Evolutionary conservation across 1,140 invertebrate genomes (phyloP).

Genomic region (Physella acuta): DNA sequence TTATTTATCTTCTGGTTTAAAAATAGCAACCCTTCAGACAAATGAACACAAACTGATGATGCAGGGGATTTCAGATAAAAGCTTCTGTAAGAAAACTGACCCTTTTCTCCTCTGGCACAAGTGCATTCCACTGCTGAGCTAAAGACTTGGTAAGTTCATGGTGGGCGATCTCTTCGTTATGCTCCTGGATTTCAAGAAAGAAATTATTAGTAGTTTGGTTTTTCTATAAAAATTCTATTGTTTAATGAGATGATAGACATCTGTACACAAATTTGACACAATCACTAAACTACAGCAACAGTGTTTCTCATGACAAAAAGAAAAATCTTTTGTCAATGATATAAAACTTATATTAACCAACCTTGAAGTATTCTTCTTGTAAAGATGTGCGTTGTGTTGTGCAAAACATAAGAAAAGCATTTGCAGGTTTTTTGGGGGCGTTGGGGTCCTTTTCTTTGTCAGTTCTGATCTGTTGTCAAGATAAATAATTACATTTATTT

Average conservation of each 20-base stretch:
- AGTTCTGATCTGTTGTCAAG: slow-evolving; percentile 28
- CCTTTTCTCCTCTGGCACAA: slow-evolving; percentile 51
- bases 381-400: slow-evolving; percentile 45
- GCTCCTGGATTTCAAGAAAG: slow-evolving; percentile 44
- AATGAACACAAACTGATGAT: too few species aligned
- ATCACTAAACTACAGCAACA: too few species aligned
- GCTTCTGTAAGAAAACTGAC: slow-evolving; percentile 32
- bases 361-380: slow-evolving; percentile 52
- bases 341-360: slow-evolving; percentile 23
- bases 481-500: too few species aligned
- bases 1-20: too few species aligned
- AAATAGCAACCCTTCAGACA: too few species aligned
- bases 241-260: too few species aligned
- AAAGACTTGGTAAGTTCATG: slow-evolving; percentile 51
- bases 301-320: too few species aligned
- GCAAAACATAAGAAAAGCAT: slow-evolving; percentile 54
- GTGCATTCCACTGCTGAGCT: slow-evolving; percentile 48
- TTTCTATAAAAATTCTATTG: too few species aligned
- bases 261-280: too few species aligned
- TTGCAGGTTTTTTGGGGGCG: slow-evolving; percentile 48
- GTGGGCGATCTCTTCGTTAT: slow-evolving; percentile 48
- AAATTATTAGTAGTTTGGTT: not conserved
- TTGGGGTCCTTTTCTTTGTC: slow-evolving; percentile 39
- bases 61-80: too few species aligned
- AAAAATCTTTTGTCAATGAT: too few species aligned